Evolutionary conservation across 2,888 invertebrate genomes (phyloP).

Genomic region (Drosophila borealis): DNA sequence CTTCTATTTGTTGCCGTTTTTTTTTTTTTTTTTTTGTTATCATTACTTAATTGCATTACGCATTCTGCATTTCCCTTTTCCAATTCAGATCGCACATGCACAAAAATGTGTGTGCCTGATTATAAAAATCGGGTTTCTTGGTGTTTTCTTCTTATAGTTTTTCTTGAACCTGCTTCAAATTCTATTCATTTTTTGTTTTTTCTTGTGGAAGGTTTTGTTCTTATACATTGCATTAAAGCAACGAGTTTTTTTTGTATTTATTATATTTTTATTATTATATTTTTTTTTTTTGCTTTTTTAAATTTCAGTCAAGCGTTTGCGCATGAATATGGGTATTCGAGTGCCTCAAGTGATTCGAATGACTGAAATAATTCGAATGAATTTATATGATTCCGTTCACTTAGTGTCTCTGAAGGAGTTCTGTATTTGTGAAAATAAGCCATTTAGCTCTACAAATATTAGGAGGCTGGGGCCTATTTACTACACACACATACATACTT

Average conservation of each 20-base stretch:
- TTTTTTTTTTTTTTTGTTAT: slow-evolving; percentile 27
- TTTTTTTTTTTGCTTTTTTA: slow-evolving; percentile 6
- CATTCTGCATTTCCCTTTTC: slow-evolving; percentile 23
- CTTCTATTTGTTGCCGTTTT: slow-evolving; percentile 45
- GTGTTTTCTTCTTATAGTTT: slow-evolving; percentile 57
- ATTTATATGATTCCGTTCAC: slow-evolving; percentile 23
- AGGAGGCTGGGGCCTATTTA: slow-evolving; percentile 43
- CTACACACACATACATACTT: slow-evolving; percentile 67
- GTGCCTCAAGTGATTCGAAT: slow-evolving; percentile 21
- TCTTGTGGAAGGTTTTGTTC: slow-evolving; percentile 61
- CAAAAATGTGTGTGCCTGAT: slow-evolving; percentile 53
- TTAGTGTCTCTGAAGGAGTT: background rate
- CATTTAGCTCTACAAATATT: slow-evolving; percentile 45
- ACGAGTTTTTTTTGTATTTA: slow-evolving; percentile 30
- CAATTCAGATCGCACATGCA: slow-evolving; percentile 27
- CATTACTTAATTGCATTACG: slow-evolving; percentile 48
- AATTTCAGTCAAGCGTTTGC: slow-evolving; percentile 71
- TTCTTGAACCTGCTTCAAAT: slow-evolving; percentile 51
- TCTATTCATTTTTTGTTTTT: slow-evolving; percentile 11
- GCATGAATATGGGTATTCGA: slow-evolving; percentile 40
- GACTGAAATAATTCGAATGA: slow-evolving; percentile 18
- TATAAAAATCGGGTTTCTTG: slow-evolving; percentile 53
- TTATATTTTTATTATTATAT: background rate
- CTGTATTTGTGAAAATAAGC: slow-evolving; percentile 35
- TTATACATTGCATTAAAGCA: slow-evolving; percentile 60